A percentile compares a stretch with the other conserved stretches of the same genome.
phyloP scores from a whole-genome alignment of 2,113 vertebrate species.

The Spea bombifrons region DNA sequence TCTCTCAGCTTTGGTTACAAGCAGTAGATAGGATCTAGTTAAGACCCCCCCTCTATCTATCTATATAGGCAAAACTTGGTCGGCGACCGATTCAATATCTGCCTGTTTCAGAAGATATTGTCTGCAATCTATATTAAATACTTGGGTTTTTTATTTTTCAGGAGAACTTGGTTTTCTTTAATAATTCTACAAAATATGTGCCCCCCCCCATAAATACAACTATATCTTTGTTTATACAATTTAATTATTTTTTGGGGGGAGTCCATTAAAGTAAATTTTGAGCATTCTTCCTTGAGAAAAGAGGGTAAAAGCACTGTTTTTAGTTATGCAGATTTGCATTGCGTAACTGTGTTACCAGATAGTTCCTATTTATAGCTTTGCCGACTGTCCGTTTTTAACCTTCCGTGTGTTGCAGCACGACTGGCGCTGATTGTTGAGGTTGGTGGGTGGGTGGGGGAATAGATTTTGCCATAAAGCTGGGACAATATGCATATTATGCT shows the following conservation, averaged over 20 bases:
- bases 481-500: not conserved
- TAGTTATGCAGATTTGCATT: slow-evolving; percentile 27
- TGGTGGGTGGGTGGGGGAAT: not conserved
- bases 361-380: slow-evolving; percentile 43
- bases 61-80: no score
- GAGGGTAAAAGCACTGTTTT: slow-evolving; percentile 28
- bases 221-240: no score
- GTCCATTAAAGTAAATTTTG: not conserved
- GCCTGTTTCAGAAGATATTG: no score
- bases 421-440: slow-evolving; percentile 25
- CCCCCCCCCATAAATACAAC: no score
- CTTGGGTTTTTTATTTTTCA: no score
- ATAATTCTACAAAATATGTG: no score
- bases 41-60: no score
- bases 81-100: no score
- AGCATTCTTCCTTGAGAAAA: slow-evolving; percentile 10
- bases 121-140: no score
- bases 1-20: no score
- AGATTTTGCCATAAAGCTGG: not conserved
- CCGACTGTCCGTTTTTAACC: slow-evolving; percentile 39
- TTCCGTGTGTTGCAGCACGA: slow-evolving; percentile 15
- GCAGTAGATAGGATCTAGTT: no score
- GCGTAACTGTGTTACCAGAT: slow-evolving; percentile 13
- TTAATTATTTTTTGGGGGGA: not conserved
- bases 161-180: no score